These are phyloP conservation scores for Danio choprae DNA, from an alignment of 2,797 vertebrate genomes.

Conservation along the genomic window DNA sequence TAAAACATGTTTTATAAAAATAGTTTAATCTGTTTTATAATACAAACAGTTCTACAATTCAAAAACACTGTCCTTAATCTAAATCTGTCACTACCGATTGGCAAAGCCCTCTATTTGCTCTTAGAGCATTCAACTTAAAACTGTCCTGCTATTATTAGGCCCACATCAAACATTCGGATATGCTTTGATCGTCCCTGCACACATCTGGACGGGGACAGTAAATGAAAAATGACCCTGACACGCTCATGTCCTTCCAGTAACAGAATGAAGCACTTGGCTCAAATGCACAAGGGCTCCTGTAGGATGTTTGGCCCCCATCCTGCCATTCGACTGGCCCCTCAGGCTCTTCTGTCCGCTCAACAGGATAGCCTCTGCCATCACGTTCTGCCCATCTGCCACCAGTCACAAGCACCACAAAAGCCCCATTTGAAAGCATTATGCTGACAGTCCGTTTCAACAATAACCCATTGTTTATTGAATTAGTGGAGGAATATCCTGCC, in stretches of 20 bases:
- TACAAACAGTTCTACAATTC: background rate
- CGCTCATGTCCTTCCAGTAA: conserved; percentile 35
- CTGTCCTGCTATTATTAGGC: background rate
- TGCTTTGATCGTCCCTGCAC: background rate
- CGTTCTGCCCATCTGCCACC: conserved; percentile 48
- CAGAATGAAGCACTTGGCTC: conserved; percentile 32
- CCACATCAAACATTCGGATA: background rate
- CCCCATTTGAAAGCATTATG: conserved; percentile 42
- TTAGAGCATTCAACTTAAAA: background rate
- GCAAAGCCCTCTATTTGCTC: background rate
- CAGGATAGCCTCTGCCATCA: conserved; percentile 38
- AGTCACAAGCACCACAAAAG: conserved; percentile 42
- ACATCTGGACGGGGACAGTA: background rate
- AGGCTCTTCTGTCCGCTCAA: conserved; percentile 35
- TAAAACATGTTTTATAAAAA: no score
- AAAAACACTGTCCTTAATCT: background rate
- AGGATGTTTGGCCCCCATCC: conserved; percentile 37
- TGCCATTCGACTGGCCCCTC: conserved; percentile 31
- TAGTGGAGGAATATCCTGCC: conserved; percentile 30
- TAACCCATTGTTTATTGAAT: conserved; percentile 44
- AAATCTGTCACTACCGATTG: background rate
- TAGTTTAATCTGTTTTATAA: background rate
- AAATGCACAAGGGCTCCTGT: conserved; percentile 24
- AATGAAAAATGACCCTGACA: conserved; percentile 10
- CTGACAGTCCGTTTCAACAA: conserved; percentile 38